phyloP scores from a whole-genome alignment of 2,888 invertebrate species.

The Microctonus brassicae region DNA sequence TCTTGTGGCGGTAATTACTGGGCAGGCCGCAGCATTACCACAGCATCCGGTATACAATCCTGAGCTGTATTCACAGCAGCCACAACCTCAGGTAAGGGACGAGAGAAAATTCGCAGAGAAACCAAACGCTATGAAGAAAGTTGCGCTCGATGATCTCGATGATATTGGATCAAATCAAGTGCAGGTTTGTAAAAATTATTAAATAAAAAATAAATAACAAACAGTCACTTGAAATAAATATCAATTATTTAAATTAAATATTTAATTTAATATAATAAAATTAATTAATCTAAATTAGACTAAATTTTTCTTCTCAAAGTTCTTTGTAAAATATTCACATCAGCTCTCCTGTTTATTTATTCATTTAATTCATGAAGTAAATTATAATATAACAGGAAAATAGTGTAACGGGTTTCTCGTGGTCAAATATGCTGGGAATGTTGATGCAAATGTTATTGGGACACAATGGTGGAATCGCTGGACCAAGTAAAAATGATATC shows the following conservation, averaged over 20 bases:
- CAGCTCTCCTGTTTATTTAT: no score
- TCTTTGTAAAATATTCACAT: neutral
- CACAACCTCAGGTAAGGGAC: conserved; percentile 70
- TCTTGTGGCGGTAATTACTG: conserved; percentile 75
- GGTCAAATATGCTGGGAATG: conserved; percentile 89
- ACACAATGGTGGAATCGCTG: conserved; percentile 74
- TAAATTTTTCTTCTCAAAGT: no score
- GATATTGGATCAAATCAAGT: conserved; percentile 87
- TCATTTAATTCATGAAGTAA: no score
- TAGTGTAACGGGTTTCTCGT: conserved; percentile 80
- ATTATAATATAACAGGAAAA: conserved; percentile 67
- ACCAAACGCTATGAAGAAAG: conserved; percentile 90
- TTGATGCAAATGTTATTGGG: conserved; percentile 90
- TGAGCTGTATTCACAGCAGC: conserved; percentile 57
- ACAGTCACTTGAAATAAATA: no score
- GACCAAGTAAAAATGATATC: conserved; percentile 87
- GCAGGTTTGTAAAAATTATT: conserved; percentile 68
- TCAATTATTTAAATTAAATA: no score
- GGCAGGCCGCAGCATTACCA: conserved; percentile 61
- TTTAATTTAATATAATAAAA: no score
- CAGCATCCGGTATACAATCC: conserved; percentile 65
- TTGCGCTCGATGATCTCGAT: conserved; percentile 84
- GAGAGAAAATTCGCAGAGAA: conserved; percentile 90
- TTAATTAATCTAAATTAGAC: no score
- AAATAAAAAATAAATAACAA: no score